These are phyloP conservation scores for Chionodraco myersi DNA, from an alignment of 2,113 vertebrate species.

Conservation along the genomic window DNA sequence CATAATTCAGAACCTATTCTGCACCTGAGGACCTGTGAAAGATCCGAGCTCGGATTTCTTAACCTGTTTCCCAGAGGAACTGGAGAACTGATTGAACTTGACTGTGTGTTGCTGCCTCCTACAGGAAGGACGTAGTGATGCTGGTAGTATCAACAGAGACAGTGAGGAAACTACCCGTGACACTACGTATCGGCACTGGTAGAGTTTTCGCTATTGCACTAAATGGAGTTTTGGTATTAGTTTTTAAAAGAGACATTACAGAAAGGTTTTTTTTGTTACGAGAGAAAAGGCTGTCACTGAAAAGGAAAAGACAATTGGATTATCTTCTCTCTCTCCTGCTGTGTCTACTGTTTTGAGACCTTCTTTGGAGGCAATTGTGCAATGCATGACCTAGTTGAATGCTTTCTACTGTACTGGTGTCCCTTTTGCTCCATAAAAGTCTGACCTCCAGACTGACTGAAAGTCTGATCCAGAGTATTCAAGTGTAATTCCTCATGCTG, in stretches of 20 bases:
- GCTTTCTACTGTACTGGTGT: constrained; percentile 75
- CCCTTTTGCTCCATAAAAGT: constrained; percentile 25
- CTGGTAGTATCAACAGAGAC: constrained; percentile 37
- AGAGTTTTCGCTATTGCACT: constrained; percentile 77
- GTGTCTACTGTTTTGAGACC: constrained; percentile 61
- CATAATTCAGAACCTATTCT: constrained; percentile 23
- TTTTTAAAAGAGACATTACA: constrained; percentile 40
- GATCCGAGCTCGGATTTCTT: constrained; percentile 31
- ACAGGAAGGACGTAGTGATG: constrained; percentile 25
- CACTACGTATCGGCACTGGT: constrained; percentile 42
- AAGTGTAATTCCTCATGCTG: constrained; percentile 45
- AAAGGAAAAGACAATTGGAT: constrained; percentile 59
- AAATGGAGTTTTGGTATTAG: constrained; percentile 65
- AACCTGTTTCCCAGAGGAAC: constrained; percentile 47
- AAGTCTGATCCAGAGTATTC: constrained; percentile 52
- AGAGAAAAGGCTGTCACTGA: constrained; percentile 54
- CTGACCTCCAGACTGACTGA: constrained; percentile 56
- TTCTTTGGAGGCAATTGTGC: constrained; percentile 88
- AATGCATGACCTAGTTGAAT: constrained; percentile 91
- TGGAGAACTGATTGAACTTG: constrained; percentile 39
- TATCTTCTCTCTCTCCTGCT: constrained; percentile 46
- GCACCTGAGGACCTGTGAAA: constrained; percentile 52
- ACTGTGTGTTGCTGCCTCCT: constrained; percentile 48
- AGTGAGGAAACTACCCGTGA: constrained; percentile 46
- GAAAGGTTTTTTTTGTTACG: constrained; percentile 64